Percentiles rank a stretch among this genome's conserved stretches.
Conservation (phyloP, 2,113 vertebrate genomes). For the Leptosomus discolor region DNA sequence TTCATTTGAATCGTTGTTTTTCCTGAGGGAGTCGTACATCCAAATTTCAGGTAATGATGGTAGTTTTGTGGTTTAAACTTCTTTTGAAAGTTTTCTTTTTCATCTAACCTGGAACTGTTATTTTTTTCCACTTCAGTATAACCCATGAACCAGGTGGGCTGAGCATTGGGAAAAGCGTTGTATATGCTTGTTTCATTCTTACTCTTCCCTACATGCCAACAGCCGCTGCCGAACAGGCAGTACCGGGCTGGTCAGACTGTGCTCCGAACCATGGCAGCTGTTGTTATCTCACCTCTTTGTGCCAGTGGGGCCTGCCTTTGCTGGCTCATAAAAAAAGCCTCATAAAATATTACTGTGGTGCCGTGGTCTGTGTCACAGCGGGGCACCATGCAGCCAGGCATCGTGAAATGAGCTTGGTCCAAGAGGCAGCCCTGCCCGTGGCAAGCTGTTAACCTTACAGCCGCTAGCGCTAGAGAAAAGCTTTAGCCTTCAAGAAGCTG, state of each 20-base stretch:
- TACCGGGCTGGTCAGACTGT: not conserved
- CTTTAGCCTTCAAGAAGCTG: not conserved
- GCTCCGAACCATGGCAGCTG: not conserved
- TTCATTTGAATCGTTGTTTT: not conserved
- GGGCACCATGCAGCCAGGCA: not conserved
- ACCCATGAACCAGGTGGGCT: not conserved
- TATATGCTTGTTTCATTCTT: not conserved
- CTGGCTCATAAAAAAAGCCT: not conserved
- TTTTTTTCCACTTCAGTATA: not conserved
- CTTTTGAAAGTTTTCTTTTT: not conserved
- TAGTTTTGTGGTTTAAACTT: not conserved
- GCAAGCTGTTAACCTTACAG: not conserved
- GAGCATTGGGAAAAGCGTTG: not conserved
- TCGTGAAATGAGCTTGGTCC: not conserved
- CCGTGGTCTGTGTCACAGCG: not conserved
- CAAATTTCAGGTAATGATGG: not conserved
- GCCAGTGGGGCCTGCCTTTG: not conserved
- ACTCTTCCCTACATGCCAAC: rapidly evolving
- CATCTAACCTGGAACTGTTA: not conserved
- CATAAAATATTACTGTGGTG: constrained; percentile 16
- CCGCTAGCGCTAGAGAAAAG: not conserved
- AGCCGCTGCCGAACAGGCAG: not conserved
- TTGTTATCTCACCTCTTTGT: not conserved
- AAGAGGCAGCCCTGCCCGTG: not conserved
- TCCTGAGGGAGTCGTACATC: not conserved